Conservation (phyloP, 2,888 invertebrate species). For the Carpatolechia fugitivella region DNA sequence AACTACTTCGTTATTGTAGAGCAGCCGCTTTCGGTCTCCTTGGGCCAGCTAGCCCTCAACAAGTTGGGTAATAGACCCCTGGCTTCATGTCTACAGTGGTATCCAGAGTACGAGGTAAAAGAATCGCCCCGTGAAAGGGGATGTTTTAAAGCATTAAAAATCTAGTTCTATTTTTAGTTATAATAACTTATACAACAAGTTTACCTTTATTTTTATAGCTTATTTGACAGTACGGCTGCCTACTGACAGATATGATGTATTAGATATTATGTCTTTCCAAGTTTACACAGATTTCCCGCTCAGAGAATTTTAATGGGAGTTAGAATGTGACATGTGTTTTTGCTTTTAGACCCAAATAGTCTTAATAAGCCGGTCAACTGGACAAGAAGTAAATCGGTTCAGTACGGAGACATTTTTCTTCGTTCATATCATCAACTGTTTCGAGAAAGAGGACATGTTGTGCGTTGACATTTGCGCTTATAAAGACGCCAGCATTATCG, state of each 20-base stretch:
- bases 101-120: slow-evolving; percentile 83
- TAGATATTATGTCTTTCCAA: too few species aligned
- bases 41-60: slow-evolving; percentile 79
- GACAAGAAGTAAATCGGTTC: slow-evolving; percentile 66
- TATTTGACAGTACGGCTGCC: too few species aligned
- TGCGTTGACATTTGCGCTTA: slow-evolving; percentile 91
- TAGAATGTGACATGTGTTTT: neutral
- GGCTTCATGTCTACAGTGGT: slow-evolving; percentile 86
- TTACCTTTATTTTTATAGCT: too few species aligned
- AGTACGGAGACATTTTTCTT: slow-evolving; percentile 86
- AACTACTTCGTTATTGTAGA: slow-evolving; percentile 94
- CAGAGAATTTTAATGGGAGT: too few species aligned
- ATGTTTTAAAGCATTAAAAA: too few species aligned
- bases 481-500: slow-evolving; percentile 88
- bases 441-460: slow-evolving; percentile 83
- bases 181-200: too few species aligned
- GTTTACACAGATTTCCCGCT: too few species aligned
- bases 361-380: slow-evolving; percentile 80
- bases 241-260: too few species aligned
- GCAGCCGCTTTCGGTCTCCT: slow-evolving; percentile 89
- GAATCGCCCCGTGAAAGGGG: too few species aligned
- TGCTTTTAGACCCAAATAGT: slow-evolving; percentile 81
- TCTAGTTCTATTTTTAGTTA: too few species aligned
- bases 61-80: slow-evolving; percentile 83
- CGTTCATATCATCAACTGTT: slow-evolving; percentile 92